Evolutionary conservation across 2,797 vertebrate species (phyloP), one percentile per base, ranked within the genome.

Genomic region (Lacerta bilineata): DNA sequence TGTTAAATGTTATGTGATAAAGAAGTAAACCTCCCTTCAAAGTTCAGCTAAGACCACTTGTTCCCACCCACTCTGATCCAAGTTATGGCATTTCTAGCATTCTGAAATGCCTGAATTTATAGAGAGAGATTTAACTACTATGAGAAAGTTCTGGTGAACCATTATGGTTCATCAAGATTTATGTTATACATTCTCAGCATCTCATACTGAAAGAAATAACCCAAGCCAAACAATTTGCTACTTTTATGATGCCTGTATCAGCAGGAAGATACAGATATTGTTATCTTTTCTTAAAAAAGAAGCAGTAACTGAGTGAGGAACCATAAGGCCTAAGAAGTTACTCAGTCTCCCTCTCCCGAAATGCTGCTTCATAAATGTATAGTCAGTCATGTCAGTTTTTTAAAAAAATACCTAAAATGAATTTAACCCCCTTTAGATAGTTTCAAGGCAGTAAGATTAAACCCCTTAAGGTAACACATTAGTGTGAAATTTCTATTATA

Each of bases 381-480:
- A 91, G 85, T 39, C 61, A 78, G 46, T 87, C 89, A 66, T 61
- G 79, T 61, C 84, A 68, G 23, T 64, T 76, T 46, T 41, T 41
- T 39, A 41, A 4, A 1, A 39, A 33, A 69, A 68, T 89, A 84
- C 36, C 83, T 77, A 80, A 92, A 90, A 76, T 80, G 36, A 84
- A 36, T 87, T 69, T 71, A 64, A 87, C 50, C 23, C 46, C 2
- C 20, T 90, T 64, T n/a, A 41, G 25, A 89, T 84, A 90, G 75
- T 83, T 89, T 84, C 69, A 85, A 89, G 93, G 88, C 46, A 93
- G 68, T 85, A 83, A 88, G 2, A 5, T 36, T 50, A 92, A 9
- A 80, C 80, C 93, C 85, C 90, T 17, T 87, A 89, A 83, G 85
- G 92, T 39, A 93, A 94, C 88, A 91, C 87, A 92, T 93, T 93